Conservation (phyloP, 2,113 vertebrate species). For the Pteruthius melanotis region DNA sequence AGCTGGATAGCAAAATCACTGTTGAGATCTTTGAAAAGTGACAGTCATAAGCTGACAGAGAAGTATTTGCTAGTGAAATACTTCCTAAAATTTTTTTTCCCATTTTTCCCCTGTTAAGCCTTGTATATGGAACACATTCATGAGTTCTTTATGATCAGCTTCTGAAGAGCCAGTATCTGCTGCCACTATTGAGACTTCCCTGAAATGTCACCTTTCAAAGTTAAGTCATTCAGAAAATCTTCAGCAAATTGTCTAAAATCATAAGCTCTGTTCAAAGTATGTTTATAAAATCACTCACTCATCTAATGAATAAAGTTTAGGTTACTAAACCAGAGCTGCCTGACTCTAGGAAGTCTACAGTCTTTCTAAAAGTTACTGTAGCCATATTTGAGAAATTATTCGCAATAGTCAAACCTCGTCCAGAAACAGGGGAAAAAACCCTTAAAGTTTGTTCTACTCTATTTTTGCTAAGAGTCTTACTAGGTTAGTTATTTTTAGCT, state of each 20-base stretch:
- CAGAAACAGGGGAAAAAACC: fast-evolving
- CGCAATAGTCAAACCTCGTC: background rate
- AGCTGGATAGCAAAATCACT: background rate
- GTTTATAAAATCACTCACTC: background rate
- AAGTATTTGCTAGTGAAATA: background rate
- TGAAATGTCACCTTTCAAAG: background rate
- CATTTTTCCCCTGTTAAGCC: background rate
- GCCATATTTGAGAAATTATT: background rate
- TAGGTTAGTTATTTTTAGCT: background rate
- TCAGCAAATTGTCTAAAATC: background rate
- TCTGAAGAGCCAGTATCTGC: background rate
- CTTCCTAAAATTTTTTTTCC: background rate
- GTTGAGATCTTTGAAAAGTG: background rate
- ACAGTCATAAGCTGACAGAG: background rate
- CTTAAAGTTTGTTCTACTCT: background rate
- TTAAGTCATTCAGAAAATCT: background rate
- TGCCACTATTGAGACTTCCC: background rate
- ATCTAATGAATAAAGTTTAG: background rate
- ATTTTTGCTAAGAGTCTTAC: background rate
- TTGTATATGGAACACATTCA: background rate
- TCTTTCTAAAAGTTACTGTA: background rate
- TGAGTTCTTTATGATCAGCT: background rate
- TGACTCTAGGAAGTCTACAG: background rate
- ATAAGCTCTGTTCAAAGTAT: background rate
- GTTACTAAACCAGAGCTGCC: background rate